Evolutionary conservation across 2,888 invertebrate species (phyloP), one percentile per base, ranked within the genome.

Genomic region (Colletes collaris): DNA sequence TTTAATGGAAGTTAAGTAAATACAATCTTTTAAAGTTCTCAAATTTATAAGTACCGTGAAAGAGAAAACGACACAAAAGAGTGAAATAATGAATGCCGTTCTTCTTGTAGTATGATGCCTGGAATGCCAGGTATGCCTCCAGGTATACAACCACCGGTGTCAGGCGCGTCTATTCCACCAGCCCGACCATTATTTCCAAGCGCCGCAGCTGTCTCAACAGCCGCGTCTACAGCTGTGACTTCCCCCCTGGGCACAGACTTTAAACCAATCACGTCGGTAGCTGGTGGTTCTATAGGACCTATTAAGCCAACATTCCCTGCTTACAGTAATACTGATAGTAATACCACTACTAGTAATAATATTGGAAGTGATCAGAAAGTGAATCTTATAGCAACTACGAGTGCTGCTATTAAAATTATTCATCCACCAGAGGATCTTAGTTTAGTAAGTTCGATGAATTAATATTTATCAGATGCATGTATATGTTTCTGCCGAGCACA

Each of bases 341-440:
- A 82, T 27, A 82, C 80, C 7, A 93, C 93, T 65, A 88, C 91
- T 50, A 93, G 93, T 80, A 94, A 94, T 89, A 94, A 93, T 81
- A 93, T 94, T 4, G 93, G 93, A 2, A 93, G 93, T 78, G 94
- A 93, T 66, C 91, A 92, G 44, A 94, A 94, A 87, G 93, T 93
- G 40, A 93, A 93, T 79, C 94, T 96, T 8, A 96, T 97, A 67
- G 96, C 96, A 13, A 95, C 96, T n/a, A 96, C 97, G 6, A 97
- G 97, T 58, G 96, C 97, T 6, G 96, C 97, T 53, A 97, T 97
- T 90, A 97, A 97, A 93, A 98, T 99, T 73, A 95, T 99, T 86
- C 99, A 99, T 93, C 99, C 99, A 0, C 96, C 97, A 0, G 98
- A 99, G 92, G 98, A 98, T 93, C 95, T 98, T 69, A 98, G 98